These are phyloP conservation scores for Elanoides forficatus DNA, from an alignment of 2,113 vertebrate species.

Conservation along the genomic window DNA sequence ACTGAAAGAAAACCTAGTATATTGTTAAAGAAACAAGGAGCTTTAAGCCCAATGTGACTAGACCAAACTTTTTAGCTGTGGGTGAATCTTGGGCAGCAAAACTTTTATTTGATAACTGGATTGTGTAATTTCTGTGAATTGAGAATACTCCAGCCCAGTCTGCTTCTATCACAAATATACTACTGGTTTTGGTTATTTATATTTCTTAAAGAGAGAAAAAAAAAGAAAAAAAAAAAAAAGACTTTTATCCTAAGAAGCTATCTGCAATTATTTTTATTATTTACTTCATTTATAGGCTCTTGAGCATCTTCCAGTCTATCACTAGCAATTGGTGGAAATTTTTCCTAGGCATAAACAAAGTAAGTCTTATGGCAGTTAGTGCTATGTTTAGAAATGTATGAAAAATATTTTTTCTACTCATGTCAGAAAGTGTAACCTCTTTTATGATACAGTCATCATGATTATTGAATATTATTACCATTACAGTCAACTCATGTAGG, in stretches of 20 bases:
- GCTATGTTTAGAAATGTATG: not conserved
- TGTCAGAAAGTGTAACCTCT: not conserved
- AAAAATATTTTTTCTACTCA: not conserved
- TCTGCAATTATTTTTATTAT: not conserved
- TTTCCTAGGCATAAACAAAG: not conserved
- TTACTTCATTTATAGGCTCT: not conserved
- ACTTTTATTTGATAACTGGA: not conserved
- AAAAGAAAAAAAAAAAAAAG: rapidly evolving
- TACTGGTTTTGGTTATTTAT: not conserved
- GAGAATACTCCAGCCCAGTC: not conserved
- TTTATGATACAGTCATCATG: not conserved
- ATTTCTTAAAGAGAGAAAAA: not conserved
- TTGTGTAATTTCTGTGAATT: not conserved
- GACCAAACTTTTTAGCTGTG: not conserved
- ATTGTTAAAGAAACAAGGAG: not conserved
- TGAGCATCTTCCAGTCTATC: not conserved
- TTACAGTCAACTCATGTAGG: not conserved
- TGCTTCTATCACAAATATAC: not conserved
- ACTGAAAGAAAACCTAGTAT: not conserved
- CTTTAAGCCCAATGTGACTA: not conserved
- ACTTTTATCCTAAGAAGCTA: not conserved
- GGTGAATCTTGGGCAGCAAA: not conserved
- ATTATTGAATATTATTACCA: not conserved
- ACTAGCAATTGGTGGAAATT: not conserved
- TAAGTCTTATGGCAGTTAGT: not conserved